These are phyloP conservation scores for Aplysina aerophoba DNA, from an alignment of 37 sponge, comb jelly and placozoan species.

Conservation along the genomic window DNA sequence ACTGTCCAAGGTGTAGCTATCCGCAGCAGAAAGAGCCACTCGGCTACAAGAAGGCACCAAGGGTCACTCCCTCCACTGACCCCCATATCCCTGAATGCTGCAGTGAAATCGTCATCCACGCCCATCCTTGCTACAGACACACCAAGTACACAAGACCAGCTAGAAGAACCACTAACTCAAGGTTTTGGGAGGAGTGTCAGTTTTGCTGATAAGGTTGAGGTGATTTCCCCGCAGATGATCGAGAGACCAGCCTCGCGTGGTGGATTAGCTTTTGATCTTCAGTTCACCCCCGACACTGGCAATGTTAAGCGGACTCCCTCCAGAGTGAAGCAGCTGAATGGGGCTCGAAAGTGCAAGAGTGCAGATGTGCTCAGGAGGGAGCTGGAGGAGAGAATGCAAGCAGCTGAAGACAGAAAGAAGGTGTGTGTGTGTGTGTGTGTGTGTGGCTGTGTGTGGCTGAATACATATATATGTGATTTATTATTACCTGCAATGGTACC, in stretches of 20 bases:
- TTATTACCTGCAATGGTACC: neutral
- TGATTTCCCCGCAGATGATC: neutral
- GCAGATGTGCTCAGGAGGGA: slow-evolving; percentile 6
- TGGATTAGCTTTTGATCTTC: slow-evolving; percentile 46
- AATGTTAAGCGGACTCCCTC: slow-evolving; percentile 22
- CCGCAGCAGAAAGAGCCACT: neutral
- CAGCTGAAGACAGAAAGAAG: slow-evolving; percentile 36
- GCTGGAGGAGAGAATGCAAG: slow-evolving; percentile 50
- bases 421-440: neutral
- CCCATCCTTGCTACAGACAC: neutral
- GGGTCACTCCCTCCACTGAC: neutral
- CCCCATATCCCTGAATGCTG: neutral
- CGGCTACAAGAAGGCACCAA: slow-evolving; percentile 4
- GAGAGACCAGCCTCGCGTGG: slow-evolving; percentile 43
- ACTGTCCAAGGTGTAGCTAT: neutral
- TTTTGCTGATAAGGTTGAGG: neutral
- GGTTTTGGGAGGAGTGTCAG: neutral
- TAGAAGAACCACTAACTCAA: too few relatives aligned
- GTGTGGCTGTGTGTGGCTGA: neutral
- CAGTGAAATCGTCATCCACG: neutral
- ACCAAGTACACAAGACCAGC: too few relatives aligned
- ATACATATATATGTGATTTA: neutral
- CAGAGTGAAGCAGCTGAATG: neutral
- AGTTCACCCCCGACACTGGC: slow-evolving; percentile 21
- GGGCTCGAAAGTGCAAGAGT: neutral